Conservation (phyloP, 2,888 invertebrate species). For the Drosophila lutescens region DNA sequence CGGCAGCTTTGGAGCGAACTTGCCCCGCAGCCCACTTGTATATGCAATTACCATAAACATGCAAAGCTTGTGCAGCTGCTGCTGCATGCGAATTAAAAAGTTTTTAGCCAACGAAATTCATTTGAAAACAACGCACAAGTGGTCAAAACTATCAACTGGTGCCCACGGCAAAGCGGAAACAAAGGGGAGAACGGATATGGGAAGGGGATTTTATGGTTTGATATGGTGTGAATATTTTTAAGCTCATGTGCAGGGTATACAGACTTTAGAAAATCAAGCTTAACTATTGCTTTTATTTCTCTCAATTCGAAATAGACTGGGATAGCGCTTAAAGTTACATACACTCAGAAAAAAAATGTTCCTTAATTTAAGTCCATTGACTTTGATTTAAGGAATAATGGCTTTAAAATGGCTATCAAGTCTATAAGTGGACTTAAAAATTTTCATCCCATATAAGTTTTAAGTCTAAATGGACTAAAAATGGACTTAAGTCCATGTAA, state of each 20-base stretch:
- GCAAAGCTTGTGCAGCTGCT: conserved; percentile 52
- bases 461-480: too few species aligned
- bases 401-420: too few species aligned
- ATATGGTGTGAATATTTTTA: background rate
- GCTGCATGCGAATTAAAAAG: conserved; percentile 61
- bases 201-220: conserved; percentile 1
- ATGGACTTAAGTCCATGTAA: too few species aligned
- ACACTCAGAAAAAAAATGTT: too few species aligned
- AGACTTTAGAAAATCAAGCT: background rate
- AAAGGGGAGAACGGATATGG: conserved; percentile 8
- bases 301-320: too few species aligned
- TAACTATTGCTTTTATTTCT: background rate
- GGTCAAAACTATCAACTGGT: conserved; percentile 47
- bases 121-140: conserved; percentile 51
- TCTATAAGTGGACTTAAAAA: too few species aligned
- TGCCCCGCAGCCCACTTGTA: conserved; percentile 23
- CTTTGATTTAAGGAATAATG: too few species aligned
- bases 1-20: background rate
- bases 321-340: too few species aligned
- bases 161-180: conserved; percentile 14
- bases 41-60: conserved; percentile 62
- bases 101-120: conserved; percentile 41
- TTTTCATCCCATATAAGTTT: too few species aligned
- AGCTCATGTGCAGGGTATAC: background rate
- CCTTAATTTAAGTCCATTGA: too few species aligned